Evolutionary conservation across 2,797 vertebrate species (phyloP).

Genomic region (Peromyscus attwateri): DNA sequence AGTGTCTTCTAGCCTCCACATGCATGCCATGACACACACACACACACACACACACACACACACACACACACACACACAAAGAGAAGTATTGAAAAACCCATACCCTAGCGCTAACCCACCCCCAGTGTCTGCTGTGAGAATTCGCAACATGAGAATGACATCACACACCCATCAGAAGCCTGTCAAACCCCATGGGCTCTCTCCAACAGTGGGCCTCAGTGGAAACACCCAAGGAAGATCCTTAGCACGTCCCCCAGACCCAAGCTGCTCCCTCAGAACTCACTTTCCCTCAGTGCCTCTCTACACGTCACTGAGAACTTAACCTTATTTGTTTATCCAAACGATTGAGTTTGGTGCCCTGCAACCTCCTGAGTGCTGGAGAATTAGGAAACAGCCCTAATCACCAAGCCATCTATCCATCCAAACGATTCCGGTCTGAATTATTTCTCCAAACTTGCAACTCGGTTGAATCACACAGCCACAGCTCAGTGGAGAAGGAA

Average conservation of each 20-base stretch:
- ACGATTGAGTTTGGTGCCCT: no score
- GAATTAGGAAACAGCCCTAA: no score
- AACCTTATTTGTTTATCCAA: background rate
- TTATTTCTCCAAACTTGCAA: constrained; percentile 25
- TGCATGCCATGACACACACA: background rate
- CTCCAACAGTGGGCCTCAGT: background rate
- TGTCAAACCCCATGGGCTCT: background rate
- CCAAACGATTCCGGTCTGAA: background rate
- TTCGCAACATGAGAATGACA: background rate
- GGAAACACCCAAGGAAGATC: background rate
- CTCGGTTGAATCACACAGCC: constrained; percentile 1
- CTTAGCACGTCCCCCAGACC: background rate
- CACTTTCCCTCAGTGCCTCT: background rate
- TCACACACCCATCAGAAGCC: background rate
- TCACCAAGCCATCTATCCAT: no score
- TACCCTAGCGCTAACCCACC: background rate
- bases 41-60: background rate
- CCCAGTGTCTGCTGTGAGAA: background rate
- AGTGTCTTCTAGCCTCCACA: background rate
- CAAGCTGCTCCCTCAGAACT: background rate
- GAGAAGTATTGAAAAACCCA: background rate
- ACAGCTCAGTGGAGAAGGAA: background rate
- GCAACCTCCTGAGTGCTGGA: no score
- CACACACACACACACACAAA: no score
- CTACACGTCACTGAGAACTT: background rate